Percentiles rank a stretch among this genome's conserved stretches.
These are phyloP conservation scores for Oreotrochilus melanogaster DNA, from an alignment of 2,113 vertebrate genomes.

Conservation along the genomic window DNA sequence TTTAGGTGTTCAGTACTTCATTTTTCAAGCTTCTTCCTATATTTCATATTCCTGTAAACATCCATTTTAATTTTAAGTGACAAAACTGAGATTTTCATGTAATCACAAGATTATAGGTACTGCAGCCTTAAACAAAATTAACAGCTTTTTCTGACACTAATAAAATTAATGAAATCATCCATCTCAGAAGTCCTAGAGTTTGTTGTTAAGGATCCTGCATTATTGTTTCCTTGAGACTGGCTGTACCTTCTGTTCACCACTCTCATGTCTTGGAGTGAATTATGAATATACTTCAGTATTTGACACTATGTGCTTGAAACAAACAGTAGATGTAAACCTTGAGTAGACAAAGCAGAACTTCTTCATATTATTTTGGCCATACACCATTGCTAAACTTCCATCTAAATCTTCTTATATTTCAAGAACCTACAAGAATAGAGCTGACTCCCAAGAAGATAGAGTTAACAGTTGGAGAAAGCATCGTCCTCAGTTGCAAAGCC, in stretches of 20 bases:
- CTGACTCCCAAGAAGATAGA: constrained; percentile 90
- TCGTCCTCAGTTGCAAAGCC: constrained; percentile 94
- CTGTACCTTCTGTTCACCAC: neutral
- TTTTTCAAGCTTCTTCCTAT: neutral
- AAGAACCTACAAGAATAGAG: constrained; percentile 94
- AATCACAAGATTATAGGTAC: neutral
- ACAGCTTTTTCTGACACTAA: neutral
- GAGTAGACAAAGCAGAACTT: neutral
- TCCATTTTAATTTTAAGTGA: neutral
- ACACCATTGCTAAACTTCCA: neutral
- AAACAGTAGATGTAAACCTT: neutral
- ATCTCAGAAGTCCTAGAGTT: neutral
- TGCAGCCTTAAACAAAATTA: neutral
- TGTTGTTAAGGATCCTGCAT: neutral
- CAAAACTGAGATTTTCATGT: neutral
- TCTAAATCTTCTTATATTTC: constrained; percentile 32
- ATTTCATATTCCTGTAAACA: neutral
- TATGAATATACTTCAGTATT: neutral
- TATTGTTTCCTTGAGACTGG: neutral
- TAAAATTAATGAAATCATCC: neutral
- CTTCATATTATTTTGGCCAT: neutral
- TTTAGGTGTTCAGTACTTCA: neutral
- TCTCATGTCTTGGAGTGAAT: neutral
- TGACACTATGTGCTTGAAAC: neutral
- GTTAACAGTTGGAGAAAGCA: constrained; percentile 93